These are phyloP conservation scores for Tangara arthus DNA, from an alignment of 2,797 vertebrate genomes.

Conservation along the genomic window DNA sequence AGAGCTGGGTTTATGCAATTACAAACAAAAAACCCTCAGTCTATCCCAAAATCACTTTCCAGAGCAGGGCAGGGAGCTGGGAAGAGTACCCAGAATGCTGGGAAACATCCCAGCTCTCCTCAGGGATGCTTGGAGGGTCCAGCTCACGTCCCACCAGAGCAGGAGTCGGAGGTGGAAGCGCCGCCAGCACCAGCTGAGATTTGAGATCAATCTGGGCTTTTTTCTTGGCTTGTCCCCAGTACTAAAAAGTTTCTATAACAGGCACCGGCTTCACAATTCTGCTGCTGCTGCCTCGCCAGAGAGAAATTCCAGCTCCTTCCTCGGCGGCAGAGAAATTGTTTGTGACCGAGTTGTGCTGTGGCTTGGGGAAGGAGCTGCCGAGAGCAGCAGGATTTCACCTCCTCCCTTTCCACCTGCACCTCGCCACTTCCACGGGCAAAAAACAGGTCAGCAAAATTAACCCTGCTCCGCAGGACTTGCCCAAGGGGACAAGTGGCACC, in stretches of 20 bases:
- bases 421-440: background rate
- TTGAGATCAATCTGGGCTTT: conserved; percentile 43
- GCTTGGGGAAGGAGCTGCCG: background rate
- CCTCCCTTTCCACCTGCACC: background rate
- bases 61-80: background rate
- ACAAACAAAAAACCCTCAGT: background rate
- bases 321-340: background rate
- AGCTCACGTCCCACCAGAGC: background rate
- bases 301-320: conserved; percentile 38
- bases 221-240: conserved; percentile 51
- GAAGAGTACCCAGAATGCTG: fast-evolving
- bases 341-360: background rate
- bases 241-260: conserved; percentile 57
- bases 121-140: background rate
- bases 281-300: conserved; percentile 32
- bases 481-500: conserved; percentile 8
- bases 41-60: background rate
- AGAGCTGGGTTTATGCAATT: fast-evolving
- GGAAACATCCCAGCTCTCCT: background rate
- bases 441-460: background rate
- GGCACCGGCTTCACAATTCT: background rate
- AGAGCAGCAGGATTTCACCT: background rate
- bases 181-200: conserved; percentile 47
- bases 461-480: conserved; percentile 2
- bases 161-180: background rate